Conservation (phyloP, 2,888 invertebrate genomes). For the Synanthedon tipuliformis region DNA sequence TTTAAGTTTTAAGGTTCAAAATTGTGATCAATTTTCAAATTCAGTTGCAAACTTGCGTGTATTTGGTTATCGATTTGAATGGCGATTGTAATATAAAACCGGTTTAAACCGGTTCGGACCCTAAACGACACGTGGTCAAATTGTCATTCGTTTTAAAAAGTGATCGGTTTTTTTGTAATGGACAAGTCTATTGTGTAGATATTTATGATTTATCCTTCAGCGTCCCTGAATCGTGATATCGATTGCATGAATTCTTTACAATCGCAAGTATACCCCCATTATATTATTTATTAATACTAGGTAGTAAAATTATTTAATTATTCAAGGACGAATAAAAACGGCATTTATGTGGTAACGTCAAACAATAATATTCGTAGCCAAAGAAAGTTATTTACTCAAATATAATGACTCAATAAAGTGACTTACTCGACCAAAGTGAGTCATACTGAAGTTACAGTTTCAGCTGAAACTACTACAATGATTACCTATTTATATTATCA, state of each 20-base stretch:
- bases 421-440: no score
- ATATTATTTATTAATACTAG: no score
- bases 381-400: no score
- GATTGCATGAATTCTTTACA: neutral
- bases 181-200: slow-evolving; percentile 21
- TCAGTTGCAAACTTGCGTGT: neutral
- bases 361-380: no score
- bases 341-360: no score
- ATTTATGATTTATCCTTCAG: slow-evolving; percentile 21
- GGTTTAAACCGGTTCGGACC: slow-evolving; percentile 53
- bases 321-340: no score
- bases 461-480: no score
- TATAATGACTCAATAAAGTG: no score
- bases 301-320: no score
- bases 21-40: neutral
- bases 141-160: slow-evolving; percentile 55
- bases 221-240: neutral
- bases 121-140: slow-evolving; percentile 59
- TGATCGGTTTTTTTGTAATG: slow-evolving; percentile 50
- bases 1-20: neutral
- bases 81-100: slow-evolving; percentile 51
- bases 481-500: no score
- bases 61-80: slow-evolving; percentile 51
- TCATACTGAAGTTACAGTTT: no score
- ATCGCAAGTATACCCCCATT: no score